Evolutionary conservation across 2,113 vertebrate genomes (phyloP), one percentile per base, ranked within the genome.

Genomic region (Spilogale gracilis): DNA sequence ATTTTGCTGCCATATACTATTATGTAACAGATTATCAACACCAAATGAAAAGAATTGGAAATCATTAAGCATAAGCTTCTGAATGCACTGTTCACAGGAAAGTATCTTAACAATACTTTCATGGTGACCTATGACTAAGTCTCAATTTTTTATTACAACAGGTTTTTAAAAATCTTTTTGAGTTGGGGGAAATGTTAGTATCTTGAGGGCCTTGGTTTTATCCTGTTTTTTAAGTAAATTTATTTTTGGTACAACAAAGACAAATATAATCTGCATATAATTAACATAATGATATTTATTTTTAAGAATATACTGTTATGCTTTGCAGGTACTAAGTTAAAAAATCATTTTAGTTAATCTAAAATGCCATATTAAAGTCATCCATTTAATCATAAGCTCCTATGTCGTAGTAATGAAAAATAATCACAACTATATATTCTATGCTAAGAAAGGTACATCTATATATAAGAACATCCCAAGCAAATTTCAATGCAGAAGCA

Each of bases 191-290:
- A 89, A 82, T 56, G 58, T 94, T 84, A 94, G 7, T 48, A 80
- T 82, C 60, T 96, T 79, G 20, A 96, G 82, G 25, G 63, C 27
- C 52, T 73, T 54, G 73, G 74, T 45, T 94, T 94, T 93, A 94
- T 65, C 2, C 25, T 85, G 13, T 52, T 79, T 86, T 78, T 78
- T 45, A 90, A 94, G 83, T 94, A 87, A 92, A 87, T 67, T 27
- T 89, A 94, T 73, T 81, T 83, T 84, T 1, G 86, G 48, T 32
- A 80, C 11, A 97, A 88, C 20, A 78, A 94, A 93, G 45, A 85
- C 63, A 91, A 91, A 82, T 73, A 6, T 56, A 92, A 92, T 52
- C 30, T 95, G 60, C 45, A 91, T n/a, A 86, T 76, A 73, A 96
- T 60, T 92, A 89, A 84, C 50, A 88, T 4, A 83, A 78, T 78